Evolutionary conservation across 1,140 invertebrate genomes (phyloP).

Genomic region (Halictus rubicundus): DNA sequence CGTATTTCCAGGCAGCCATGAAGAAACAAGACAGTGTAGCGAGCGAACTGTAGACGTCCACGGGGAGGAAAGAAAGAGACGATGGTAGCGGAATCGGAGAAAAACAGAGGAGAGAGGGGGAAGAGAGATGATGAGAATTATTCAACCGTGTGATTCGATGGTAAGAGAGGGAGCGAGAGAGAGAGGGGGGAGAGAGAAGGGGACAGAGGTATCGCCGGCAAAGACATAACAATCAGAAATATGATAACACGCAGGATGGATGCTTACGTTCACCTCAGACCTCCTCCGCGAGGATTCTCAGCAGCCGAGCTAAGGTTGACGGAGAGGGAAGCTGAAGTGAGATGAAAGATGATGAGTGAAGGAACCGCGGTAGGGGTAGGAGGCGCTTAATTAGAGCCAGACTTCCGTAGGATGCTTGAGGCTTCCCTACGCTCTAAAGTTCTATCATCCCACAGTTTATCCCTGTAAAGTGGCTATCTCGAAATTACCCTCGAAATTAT

Average conservation of each 20-base stretch:
- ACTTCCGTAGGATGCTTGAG: slow-evolving; percentile 80
- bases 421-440: slow-evolving; percentile 75
- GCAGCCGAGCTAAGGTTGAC: slow-evolving; percentile 51
- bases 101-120: slow-evolving; percentile 48
- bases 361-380: slow-evolving; percentile 70
- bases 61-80: background rate
- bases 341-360: slow-evolving; percentile 80
- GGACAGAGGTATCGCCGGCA: slow-evolving; percentile 59
- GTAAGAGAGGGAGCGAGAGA: slow-evolving; percentile 12
- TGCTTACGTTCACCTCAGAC: slow-evolving; percentile 73
- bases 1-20: slow-evolving; percentile 74
- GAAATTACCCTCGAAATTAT: slow-evolving; percentile 74
- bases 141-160: slow-evolving; percentile 42
- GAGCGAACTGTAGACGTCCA: slow-evolving; percentile 2
- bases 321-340: slow-evolving; percentile 62
- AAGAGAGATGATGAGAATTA: slow-evolving; percentile 53
- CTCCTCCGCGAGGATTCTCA: slow-evolving; percentile 63
- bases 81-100: slow-evolving; percentile 20
- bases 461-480: slow-evolving; percentile 79
- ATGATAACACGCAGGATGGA: slow-evolving; percentile 76
- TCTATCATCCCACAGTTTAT: slow-evolving; percentile 78
- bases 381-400: slow-evolving; percentile 80
- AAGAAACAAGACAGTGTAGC: slow-evolving; percentile 66
- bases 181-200: slow-evolving; percentile 30
- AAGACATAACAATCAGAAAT: slow-evolving; percentile 79